Base-by-base conservation (phyloP, 2,797 vertebrate genomes). In the Lepilemur septentrionalis region DNA sequence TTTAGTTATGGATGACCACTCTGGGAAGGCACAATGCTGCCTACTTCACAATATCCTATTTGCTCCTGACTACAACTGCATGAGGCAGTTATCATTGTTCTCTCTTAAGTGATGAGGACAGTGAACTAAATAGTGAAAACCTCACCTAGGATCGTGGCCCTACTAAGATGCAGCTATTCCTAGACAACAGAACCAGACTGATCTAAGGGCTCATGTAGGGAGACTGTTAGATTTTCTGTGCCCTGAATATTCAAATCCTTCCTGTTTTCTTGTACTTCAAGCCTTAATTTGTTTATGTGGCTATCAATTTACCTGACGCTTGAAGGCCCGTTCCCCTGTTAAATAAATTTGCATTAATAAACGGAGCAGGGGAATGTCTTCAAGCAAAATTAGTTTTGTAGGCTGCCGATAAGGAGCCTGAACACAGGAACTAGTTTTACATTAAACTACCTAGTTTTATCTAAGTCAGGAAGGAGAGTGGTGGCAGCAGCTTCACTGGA, bases 321-420 rank as follows among this genome's bases (percentile, higher is more conserved):
- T 46, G 59, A 96, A 97, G 96, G 28, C 4, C n/a, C 55, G 89
- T 97, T 97, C 84, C 11, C 41, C 13, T 46, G 67, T n/a, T 89
- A 96, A 88, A 84, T 79, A 84, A 82, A 97, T 89, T 69, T 85
- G 70, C 81, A 28, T 78, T 96, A 84, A 73, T 80, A 94, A 95
- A 43, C 1, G 88, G 55, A 41, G 17, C 7, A 57, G 89, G 96
- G 43, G 5, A 3, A 57, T 22, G 86, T 69, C 84, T 92, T 96
- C 83, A 92, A 93, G 80, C 12, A 0, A 32, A 95, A 84, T 84
- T 92, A 48, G 38, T 94, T 43, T 94, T 93, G 79, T 2, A 28
- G 43, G 80, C 91, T 75, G 17, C 86, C 0, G 78, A 95, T 97
- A 94, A 92, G 55, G 81, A 93, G 12, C 1, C n/a, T 92, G 97